Conservation (phyloP, 2,797 vertebrate species). For the Furcifer pardalis region DNA sequence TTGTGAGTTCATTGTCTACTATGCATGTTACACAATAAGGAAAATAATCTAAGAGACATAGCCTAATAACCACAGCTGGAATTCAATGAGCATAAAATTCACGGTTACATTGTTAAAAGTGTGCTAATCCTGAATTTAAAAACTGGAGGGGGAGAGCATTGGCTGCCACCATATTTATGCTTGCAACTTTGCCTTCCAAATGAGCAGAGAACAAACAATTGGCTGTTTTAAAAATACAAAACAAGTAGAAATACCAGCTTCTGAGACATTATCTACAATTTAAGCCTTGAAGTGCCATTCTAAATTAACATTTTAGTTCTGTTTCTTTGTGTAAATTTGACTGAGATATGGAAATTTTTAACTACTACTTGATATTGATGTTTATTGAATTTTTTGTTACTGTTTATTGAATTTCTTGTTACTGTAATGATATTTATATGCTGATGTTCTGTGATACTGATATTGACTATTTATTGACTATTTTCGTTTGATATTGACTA, state of each 20-base stretch:
- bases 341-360: too few relatives aligned
- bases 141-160: neutral
- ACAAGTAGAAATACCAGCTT: constrained; percentile 25
- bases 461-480: too few relatives aligned
- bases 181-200: constrained; percentile 5
- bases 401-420: too few relatives aligned
- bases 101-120: neutral
- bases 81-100: neutral
- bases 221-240: constrained; percentile 21
- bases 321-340: too few relatives aligned
- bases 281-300: constrained; percentile 37
- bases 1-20: neutral
- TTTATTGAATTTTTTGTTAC: too few relatives aligned
- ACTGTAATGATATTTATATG: too few relatives aligned
- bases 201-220: neutral
- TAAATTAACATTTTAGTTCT: constrained; percentile 26
- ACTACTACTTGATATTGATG: too few relatives aligned
- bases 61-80: neutral
- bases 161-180: neutral
- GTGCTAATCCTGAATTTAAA: neutral
- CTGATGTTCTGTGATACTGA: too few relatives aligned
- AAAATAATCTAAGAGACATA: neutral
- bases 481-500: too few relatives aligned
- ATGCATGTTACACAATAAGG: too few relatives aligned
- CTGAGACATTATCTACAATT: constrained; percentile 42